Percentiles rank a stretch among this genome's conserved stretches.
Evolutionary conservation across 2,888 invertebrate genomes (phyloP).

Genomic region (Drosophila sordidapex): DNA sequence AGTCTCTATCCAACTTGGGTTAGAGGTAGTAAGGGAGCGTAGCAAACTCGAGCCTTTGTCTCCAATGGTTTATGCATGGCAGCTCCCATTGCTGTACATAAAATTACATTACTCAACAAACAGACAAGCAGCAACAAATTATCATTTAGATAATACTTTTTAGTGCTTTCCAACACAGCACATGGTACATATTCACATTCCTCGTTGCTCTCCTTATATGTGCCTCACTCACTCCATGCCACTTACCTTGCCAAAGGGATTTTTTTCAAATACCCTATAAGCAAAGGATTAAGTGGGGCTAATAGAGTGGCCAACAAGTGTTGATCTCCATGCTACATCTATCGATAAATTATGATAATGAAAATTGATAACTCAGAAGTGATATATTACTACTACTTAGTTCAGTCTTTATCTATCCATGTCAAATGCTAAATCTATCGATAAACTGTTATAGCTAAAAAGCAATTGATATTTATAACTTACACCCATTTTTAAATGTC

Average conservation of each 20-base stretch:
- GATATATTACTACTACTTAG: neutral
- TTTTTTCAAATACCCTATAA: constrained; percentile 39
- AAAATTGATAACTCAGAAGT: neutral
- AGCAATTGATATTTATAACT: neutral
- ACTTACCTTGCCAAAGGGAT: constrained; percentile 61
- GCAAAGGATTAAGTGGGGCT: neutral
- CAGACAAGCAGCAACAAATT: constrained; percentile 75
- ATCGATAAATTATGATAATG: neutral
- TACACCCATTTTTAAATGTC: neutral
- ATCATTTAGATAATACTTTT: constrained; percentile 80
- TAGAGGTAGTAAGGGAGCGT: neutral
- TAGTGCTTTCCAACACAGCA: constrained; percentile 69
- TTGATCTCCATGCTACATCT: neutral
- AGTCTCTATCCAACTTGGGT: constrained; percentile 9
- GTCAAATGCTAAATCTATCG: neutral
- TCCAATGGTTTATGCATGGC: constrained; percentile 61
- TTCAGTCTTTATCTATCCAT: neutral
- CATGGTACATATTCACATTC: constrained; percentile 15
- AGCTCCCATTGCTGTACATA: constrained; percentile 65
- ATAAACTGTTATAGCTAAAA: neutral
- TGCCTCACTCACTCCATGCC: constrained; percentile 18
- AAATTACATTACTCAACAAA: constrained; percentile 78
- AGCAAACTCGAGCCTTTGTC: constrained; percentile 51
- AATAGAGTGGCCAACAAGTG: neutral
- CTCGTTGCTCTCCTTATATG: neutral